These are phyloP conservation scores for Antheraea pernyi DNA, from an alignment of 1,140 invertebrate genomes.

Conservation along the genomic window DNA sequence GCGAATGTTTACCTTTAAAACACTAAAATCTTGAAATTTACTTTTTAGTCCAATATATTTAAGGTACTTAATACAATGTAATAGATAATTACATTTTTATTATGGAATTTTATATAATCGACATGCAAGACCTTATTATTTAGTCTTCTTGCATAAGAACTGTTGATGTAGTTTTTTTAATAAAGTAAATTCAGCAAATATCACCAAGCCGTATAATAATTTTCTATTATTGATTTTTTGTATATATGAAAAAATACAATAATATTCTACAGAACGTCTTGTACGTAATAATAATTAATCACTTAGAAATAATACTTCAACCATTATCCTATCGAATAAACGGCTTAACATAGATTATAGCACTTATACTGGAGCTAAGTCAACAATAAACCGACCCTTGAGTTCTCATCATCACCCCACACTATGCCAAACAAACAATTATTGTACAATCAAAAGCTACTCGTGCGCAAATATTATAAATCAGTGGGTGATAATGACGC, in stretches of 20 bases:
- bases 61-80: too few species aligned
- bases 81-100: too few species aligned
- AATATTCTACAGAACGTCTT: neutral
- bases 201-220: too few species aligned
- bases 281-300: neutral
- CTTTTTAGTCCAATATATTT: too few species aligned
- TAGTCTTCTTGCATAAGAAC: too few species aligned
- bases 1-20: too few species aligned
- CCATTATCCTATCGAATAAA: neutral
- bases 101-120: too few species aligned
- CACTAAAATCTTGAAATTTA: too few species aligned
- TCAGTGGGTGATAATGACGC: constrained; percentile 60
- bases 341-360: neutral
- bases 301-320: neutral
- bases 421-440: constrained; percentile 70
- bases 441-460: constrained; percentile 67
- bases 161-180: too few species aligned
- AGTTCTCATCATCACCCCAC: constrained; percentile 38
- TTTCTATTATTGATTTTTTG: too few species aligned
- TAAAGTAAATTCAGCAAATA: too few species aligned
- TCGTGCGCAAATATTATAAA: constrained; percentile 66
- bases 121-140: too few species aligned
- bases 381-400: constrained; percentile 51
- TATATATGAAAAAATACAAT: neutral
- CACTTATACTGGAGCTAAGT: constrained; percentile 39